Conservation (phyloP, 2,888 invertebrate genomes). For the Abscondita cerata region DNA sequence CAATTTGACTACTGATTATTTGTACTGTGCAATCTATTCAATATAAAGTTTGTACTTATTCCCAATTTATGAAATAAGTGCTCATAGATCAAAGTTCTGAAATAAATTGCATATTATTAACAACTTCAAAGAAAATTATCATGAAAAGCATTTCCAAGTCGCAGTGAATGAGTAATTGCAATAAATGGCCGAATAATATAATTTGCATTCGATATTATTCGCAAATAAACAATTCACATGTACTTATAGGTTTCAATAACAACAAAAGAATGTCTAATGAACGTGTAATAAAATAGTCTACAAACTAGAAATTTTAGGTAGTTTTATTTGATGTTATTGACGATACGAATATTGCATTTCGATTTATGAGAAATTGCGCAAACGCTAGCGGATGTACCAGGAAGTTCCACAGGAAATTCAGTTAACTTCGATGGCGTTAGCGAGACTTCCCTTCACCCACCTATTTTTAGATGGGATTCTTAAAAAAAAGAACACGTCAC, state of each 20-base stretch:
- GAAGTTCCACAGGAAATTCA: constrained; percentile 16
- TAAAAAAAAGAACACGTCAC: constrained; percentile 8
- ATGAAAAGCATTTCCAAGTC: not conserved
- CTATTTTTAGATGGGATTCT: constrained; percentile 1
- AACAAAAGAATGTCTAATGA: constrained; percentile 3
- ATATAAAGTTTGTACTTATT: too few species aligned
- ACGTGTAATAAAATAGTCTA: not conserved
- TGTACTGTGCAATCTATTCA: too few species aligned
- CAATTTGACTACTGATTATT: too few species aligned
- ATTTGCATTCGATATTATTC: not conserved
- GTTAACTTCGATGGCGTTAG: constrained; percentile 25
- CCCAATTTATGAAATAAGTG: too few species aligned
- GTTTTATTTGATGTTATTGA: constrained; percentile 15
- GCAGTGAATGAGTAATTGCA: too few species aligned
- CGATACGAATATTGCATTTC: constrained; percentile 12
- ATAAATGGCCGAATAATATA: not conserved
- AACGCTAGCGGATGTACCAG: constrained; percentile 14
- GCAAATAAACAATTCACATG: constrained; percentile 3
- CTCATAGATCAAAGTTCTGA: too few species aligned
- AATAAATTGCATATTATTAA: too few species aligned
- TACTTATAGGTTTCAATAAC: constrained; percentile 7
- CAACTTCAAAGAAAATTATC: too few species aligned
- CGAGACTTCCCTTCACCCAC: constrained; percentile 1
- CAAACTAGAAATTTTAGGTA: constrained; percentile 1
- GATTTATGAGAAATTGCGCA: constrained; percentile 18